Base-by-base conservation (phyloP, 1,140 invertebrate species). In the Magallana gigas region DNA sequence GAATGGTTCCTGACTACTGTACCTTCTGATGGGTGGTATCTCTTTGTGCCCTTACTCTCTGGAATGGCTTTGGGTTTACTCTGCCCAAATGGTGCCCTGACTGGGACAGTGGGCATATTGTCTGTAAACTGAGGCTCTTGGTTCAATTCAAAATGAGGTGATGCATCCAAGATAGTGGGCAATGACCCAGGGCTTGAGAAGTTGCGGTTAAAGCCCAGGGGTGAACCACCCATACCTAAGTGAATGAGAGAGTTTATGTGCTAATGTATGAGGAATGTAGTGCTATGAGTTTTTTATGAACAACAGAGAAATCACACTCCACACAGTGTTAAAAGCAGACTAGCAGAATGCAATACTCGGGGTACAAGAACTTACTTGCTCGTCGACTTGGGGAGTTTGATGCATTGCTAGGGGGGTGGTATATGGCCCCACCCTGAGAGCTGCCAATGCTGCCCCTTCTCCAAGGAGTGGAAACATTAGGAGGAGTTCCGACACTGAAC, bases 401-500 rank as follows among this genome's bases (percentile, higher is more conserved):
- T 18, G 18, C 81, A 83, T 58, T 83, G 81, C 14, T 57, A 8
- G 48, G 81, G 14, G 48, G 81, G 48, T 83, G 48, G 81, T 16
- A 83, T 14, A 57, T 36, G 57, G 14, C 48, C 81, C 81, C 81
- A 76, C 68, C 68, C 56, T 96, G 68, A 97, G 97, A 85, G 97
- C 97, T 97, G 92, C 97, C 97, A 1, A 91, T 84, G 88, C 96
- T 96, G 86, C 96, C 96, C 84, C 96, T 96, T 89, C 96, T 96
- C 91, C 96, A 96, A 8, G 89, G 88, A 0, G 88, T 87, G 12
- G 91, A 48, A 16, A 84, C 64, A 9, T 86, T 86, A 8, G 98
- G 98, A 58, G 98, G 97, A 68, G 98, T 98, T n/a, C 97, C 97
- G 94, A 98, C 97, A 76, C 96, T 97, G 95, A 98, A 98, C 93